phyloP scores from a whole-genome alignment of 2,797 vertebrate genomes.

The Selene dorsalis region DNA sequence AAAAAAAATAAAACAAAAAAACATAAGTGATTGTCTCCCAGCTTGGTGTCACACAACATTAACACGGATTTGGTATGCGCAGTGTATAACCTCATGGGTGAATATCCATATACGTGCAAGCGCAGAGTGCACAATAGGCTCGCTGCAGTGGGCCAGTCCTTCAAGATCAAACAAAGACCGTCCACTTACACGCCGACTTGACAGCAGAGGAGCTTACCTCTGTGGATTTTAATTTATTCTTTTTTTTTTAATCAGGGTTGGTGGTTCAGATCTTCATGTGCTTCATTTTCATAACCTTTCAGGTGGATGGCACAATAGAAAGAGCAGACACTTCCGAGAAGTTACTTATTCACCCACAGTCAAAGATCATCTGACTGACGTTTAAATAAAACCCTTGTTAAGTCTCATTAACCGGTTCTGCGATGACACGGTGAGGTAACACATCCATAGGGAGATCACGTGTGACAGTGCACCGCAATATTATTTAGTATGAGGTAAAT shows the following conservation, averaged over 20 bases:
- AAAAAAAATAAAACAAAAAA: background rate
- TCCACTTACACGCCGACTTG: slow-evolving; percentile 25
- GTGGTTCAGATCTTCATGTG: background rate
- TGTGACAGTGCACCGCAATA: background rate
- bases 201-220: slow-evolving; percentile 32
- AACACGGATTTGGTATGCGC: background rate
- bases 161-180: slow-evolving; percentile 68
- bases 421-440: background rate
- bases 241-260: background rate
- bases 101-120: slow-evolving; percentile 28
- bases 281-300: background rate
- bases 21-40: background rate
- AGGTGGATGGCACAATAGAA: slow-evolving; percentile 10
- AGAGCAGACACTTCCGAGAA: slow-evolving; percentile 8
- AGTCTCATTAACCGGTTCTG: background rate
- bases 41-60: background rate
- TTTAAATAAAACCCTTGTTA: background rate
- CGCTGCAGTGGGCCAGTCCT: slow-evolving; percentile 56
- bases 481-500: slow-evolving; percentile 17
- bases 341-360: slow-evolving; percentile 6
- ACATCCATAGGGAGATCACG: background rate
- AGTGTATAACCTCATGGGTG: background rate
- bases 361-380: slow-evolving; percentile 15
- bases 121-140: slow-evolving; percentile 47
- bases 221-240: too few species aligned